Percentiles rank a stretch among this genome's conserved stretches.
phyloP scores from a whole-genome alignment of 2,888 invertebrate genomes.

The Hydraecia micacea region DNA sequence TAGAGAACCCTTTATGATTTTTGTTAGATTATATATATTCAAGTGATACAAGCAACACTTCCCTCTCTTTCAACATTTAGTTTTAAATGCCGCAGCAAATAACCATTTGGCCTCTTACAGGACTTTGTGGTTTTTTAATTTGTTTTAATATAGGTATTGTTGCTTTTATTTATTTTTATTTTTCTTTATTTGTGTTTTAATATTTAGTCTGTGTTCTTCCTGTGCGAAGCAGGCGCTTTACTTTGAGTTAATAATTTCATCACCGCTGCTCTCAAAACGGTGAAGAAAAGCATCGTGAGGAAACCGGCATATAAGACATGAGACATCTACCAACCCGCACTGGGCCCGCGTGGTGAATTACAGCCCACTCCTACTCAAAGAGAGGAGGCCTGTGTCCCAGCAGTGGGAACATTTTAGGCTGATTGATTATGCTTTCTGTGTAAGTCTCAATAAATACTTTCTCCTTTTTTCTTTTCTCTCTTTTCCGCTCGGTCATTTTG shows the following conservation, averaged over 20 bases:
- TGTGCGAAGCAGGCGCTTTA: background rate
- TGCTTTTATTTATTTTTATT: background rate
- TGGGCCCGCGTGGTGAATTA: too few relatives aligned
- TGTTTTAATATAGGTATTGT: background rate
- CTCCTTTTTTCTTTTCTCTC: background rate
- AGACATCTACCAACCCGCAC: too few relatives aligned
- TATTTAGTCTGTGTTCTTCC: background rate
- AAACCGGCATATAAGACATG: background rate
- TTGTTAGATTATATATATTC: background rate
- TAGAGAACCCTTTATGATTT: background rate
- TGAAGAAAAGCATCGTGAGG: background rate
- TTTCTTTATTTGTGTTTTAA: background rate
- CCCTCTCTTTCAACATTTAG: background rate
- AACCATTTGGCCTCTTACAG: background rate
- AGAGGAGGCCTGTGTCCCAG: too few relatives aligned
- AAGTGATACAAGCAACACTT: background rate
- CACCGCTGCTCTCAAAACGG: background rate
- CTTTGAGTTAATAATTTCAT: background rate
- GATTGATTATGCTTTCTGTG: background rate
- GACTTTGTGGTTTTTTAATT: background rate
- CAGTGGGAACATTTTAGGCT: too few relatives aligned
- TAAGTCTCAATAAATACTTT: background rate
- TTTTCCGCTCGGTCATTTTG: background rate
- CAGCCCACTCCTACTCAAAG: too few relatives aligned
- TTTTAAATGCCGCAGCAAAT: too few relatives aligned